Conservation (phyloP, 2,888 invertebrate genomes). For the Poecilus cupreus region DNA sequence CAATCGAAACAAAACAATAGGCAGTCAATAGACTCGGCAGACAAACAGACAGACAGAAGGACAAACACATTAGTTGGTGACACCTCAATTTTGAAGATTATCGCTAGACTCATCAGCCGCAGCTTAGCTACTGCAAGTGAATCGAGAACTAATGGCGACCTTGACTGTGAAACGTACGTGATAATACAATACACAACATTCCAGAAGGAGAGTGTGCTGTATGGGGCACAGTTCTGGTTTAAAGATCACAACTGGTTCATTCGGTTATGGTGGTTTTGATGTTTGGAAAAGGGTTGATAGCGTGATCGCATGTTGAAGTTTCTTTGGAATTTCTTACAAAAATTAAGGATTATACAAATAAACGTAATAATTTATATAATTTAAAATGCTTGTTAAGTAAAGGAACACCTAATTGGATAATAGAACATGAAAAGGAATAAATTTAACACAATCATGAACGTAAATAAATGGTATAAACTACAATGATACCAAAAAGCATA, state of each 20-base stretch:
- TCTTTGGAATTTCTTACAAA: too few relatives aligned
- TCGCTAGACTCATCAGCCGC: slow-evolving; percentile 46
- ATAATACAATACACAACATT: slow-evolving; percentile 57
- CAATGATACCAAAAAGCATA: too few relatives aligned
- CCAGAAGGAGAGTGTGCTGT: slow-evolving; percentile 33
- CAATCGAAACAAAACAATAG: slow-evolving; percentile 18
- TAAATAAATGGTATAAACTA: too few relatives aligned
- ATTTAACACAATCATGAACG: too few relatives aligned
- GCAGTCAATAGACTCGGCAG: slow-evolving; percentile 54
- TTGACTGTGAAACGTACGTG: slow-evolving; percentile 58
- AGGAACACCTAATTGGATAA: too few relatives aligned
- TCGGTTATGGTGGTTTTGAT: not conserved
- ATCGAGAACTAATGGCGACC: slow-evolving; percentile 53
- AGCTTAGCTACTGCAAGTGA: slow-evolving; percentile 31
- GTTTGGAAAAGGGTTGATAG: not conserved
- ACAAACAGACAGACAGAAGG: slow-evolving; percentile 43
- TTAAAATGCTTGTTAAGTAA: too few relatives aligned
- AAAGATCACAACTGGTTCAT: slow-evolving; percentile 1
- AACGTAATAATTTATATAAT: too few relatives aligned
- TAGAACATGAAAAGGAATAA: too few relatives aligned
- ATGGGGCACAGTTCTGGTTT: not conserved
- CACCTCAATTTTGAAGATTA: slow-evolving; percentile 43
- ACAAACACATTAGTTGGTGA: slow-evolving; percentile 44
- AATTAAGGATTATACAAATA: too few relatives aligned
- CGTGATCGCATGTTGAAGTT: too few relatives aligned